Conservation (phyloP, 2,113 vertebrate species). For the Aleadryas rufinucha region DNA sequence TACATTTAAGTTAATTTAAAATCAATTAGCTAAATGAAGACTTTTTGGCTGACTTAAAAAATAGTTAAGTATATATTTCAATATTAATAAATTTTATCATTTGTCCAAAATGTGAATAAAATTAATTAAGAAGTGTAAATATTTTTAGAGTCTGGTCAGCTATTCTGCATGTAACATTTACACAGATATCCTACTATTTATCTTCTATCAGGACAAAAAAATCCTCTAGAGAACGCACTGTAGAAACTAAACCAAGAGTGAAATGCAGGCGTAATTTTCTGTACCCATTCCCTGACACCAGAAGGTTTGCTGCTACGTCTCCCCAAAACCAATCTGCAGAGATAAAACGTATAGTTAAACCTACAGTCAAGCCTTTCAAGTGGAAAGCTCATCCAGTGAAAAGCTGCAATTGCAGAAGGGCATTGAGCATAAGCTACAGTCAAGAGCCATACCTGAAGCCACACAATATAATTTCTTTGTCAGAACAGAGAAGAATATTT, state of each 20-base stretch:
- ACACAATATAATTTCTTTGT: neutral
- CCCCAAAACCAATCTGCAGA: neutral
- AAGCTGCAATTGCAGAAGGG: neutral
- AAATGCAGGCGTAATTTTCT: neutral
- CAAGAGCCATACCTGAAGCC: neutral
- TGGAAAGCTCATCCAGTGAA: neutral
- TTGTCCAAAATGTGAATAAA: neutral
- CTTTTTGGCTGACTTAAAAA: neutral
- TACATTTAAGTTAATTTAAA: neutral
- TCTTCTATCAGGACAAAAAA: neutral
- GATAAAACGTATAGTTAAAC: neutral
- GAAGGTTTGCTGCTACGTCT: neutral
- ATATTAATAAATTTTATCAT: neutral
- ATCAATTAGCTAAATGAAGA: neutral
- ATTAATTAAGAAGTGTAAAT: fast-evolving
- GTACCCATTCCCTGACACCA: neutral
- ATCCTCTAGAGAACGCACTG: fast-evolving
- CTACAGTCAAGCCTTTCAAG: neutral
- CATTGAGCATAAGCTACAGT: neutral
- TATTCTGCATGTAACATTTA: neutral
- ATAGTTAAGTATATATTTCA: neutral
- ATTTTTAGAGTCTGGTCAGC: neutral
- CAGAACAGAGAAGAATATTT: neutral
- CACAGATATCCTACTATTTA: neutral
- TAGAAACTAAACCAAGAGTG: neutral